Evolutionary conservation across 2,888 invertebrate species (phyloP).

Genomic region (Panopea generosa): DNA sequence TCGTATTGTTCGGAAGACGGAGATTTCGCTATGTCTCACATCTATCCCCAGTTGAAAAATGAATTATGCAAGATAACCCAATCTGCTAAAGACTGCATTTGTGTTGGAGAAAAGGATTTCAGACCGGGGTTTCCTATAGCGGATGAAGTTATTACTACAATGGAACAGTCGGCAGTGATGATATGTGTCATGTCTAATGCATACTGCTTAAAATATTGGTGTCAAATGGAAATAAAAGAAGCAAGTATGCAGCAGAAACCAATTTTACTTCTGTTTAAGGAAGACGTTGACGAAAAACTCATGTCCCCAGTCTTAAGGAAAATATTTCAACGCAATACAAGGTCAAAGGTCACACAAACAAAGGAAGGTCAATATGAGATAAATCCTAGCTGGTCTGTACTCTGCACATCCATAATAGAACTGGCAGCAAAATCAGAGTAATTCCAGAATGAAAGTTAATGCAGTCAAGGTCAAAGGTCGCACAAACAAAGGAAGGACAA

Average conservation of each 20-base stretch:
- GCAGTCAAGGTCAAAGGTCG: conserved; percentile 6
- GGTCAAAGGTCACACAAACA: conserved; percentile 3
- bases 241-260: conserved; percentile 6
- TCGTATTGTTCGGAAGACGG: conserved; percentile 9
- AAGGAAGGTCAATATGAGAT: not conserved
- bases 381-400: not conserved
- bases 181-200: conserved; percentile 14
- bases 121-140: conserved; percentile 3
- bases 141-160: not conserved
- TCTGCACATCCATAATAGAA: not conserved
- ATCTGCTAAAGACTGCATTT: not conserved
- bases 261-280: conserved; percentile 2
- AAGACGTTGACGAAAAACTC: not conserved
- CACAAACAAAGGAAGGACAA: not conserved
- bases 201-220: conserved; percentile 6
- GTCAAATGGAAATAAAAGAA: conserved; percentile 6
- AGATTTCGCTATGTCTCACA: not conserved
- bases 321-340: conserved; percentile 7
- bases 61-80: not conserved
- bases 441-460: too few relatives aligned
- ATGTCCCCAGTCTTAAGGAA: not conserved
- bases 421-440: conserved; percentile 2
- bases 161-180: conserved; percentile 1
- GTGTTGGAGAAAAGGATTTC: conserved; percentile 5
- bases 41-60: not conserved